Conservation (phyloP, 2,888 invertebrate species). For the Marronus borbonicus region DNA sequence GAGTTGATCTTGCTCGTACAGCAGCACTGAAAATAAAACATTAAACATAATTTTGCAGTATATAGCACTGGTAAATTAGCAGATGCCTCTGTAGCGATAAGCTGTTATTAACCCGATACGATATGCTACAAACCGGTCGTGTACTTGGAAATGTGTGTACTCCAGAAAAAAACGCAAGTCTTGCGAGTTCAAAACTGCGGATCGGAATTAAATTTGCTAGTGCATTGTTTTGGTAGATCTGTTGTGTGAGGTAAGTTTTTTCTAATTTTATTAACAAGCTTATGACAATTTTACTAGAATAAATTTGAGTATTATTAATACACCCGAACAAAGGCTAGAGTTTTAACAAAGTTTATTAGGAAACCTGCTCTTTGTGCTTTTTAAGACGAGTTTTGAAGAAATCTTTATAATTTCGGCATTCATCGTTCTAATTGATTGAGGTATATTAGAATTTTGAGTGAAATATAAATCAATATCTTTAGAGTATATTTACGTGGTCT, state of each 20-base stretch:
- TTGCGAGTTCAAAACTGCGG: constrained; percentile 19
- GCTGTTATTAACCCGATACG: constrained; percentile 39
- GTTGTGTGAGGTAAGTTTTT: background rate
- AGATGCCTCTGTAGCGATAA: constrained; percentile 38
- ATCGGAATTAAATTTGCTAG: constrained; percentile 7
- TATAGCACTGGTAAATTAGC: constrained; percentile 20
- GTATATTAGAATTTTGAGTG: too few species aligned
- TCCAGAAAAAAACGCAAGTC: constrained; percentile 19
- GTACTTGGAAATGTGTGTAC: constrained; percentile 13
- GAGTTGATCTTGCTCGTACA: constrained; percentile 64
- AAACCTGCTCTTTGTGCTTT: too few species aligned
- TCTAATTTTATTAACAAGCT: background rate
- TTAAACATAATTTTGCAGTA: background rate
- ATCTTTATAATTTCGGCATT: too few species aligned
- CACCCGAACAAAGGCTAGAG: too few species aligned
- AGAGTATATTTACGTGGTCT: too few species aligned
- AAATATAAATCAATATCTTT: too few species aligned
- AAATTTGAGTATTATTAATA: too few species aligned
- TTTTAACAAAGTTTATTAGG: too few species aligned
- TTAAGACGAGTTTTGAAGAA: too few species aligned
- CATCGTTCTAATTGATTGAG: too few species aligned
- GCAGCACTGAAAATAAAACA: constrained; percentile 61
- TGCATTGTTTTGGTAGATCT: background rate
- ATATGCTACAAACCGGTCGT: constrained; percentile 31
- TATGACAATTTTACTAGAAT: too few species aligned